These are phyloP conservation scores for Danaus melanippus DNA, from an alignment of 1,140 invertebrate species.

Conservation along the genomic window DNA sequence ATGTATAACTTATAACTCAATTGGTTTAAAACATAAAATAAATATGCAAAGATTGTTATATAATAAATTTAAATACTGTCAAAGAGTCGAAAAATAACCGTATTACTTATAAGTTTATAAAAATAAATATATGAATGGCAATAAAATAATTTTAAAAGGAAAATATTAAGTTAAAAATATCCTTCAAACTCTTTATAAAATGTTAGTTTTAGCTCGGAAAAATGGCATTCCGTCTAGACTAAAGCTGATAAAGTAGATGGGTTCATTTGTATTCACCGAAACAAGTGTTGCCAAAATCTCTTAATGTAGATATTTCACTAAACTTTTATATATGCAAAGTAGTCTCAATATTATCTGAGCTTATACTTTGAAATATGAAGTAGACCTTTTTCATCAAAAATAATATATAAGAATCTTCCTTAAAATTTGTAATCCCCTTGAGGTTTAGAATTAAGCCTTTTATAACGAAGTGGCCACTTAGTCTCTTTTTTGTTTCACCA, in stretches of 20 bases:
- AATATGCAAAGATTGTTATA: too few species aligned
- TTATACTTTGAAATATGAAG: too few species aligned
- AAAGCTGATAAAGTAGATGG: conserved; percentile 20
- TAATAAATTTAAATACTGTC: too few species aligned
- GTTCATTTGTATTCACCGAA: conserved; percentile 20
- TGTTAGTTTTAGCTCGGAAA: conserved; percentile 16
- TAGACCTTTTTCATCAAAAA: too few species aligned
- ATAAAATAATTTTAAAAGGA: too few species aligned
- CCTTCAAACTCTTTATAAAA: background rate
- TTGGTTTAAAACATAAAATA: too few species aligned
- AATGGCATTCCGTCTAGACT: conserved; percentile 18
- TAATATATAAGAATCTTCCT: too few species aligned
- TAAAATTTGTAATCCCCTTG: conserved; percentile 7
- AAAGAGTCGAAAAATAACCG: too few species aligned
- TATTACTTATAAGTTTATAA: too few species aligned
- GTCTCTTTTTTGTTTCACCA: conserved; percentile 32
- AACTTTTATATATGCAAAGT: conserved; percentile 17
- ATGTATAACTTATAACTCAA: too few species aligned
- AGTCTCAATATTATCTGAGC: conserved; percentile 3
- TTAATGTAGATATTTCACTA: conserved; percentile 13
- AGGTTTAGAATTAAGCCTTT: conserved; percentile 53
- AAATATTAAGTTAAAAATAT: too few species aligned
- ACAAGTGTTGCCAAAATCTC: conserved; percentile 23
- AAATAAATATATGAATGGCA: too few species aligned
- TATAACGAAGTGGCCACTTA: conserved; percentile 52